Percentiles rank a stretch among this genome's conserved stretches.
phyloP scores from a whole-genome alignment of 1,140 invertebrate species.

The Drosophila mojavensis region DNA sequence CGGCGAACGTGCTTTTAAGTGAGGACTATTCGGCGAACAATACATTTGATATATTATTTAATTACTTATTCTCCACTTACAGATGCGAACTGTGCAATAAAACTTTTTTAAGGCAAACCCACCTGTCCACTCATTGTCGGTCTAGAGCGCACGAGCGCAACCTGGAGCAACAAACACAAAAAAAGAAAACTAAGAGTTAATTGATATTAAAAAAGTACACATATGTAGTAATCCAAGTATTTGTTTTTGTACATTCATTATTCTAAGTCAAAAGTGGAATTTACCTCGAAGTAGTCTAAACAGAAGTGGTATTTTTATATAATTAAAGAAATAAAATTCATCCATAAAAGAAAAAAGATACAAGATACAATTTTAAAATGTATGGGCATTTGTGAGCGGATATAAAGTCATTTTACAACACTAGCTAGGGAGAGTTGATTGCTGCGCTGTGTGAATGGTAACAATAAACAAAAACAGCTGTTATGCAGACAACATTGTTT shows the following conservation, averaged over 20 bases:
- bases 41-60: too few relatives aligned
- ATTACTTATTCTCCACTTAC: background rate
- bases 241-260: too few relatives aligned
- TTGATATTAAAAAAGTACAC: background rate
- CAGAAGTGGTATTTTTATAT: too few relatives aligned
- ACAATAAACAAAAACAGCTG: constrained; percentile 16
- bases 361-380: background rate
- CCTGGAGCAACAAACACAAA: constrained; percentile 40
- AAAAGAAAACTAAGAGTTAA: constrained; percentile 10
- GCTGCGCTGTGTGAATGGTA: constrained; percentile 23
- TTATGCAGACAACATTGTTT: constrained; percentile 4
- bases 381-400: background rate
- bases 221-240: background rate
- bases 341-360: background rate
- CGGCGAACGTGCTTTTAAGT: constrained; percentile 53
- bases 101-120: constrained; percentile 36
- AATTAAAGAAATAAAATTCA: too few relatives aligned
- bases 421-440: background rate
- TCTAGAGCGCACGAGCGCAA: constrained; percentile 44
- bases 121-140: constrained; percentile 37
- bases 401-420: constrained; percentile 14
- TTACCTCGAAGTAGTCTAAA: too few relatives aligned
- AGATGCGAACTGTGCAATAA: constrained; percentile 46
- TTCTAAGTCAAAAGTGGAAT: too few relatives aligned
- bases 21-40: background rate